Percentiles rank a stretch among this genome's conserved stretches.
Conservation (phyloP, 1,140 invertebrate species). For the Drosophila ogumai region DNA sequence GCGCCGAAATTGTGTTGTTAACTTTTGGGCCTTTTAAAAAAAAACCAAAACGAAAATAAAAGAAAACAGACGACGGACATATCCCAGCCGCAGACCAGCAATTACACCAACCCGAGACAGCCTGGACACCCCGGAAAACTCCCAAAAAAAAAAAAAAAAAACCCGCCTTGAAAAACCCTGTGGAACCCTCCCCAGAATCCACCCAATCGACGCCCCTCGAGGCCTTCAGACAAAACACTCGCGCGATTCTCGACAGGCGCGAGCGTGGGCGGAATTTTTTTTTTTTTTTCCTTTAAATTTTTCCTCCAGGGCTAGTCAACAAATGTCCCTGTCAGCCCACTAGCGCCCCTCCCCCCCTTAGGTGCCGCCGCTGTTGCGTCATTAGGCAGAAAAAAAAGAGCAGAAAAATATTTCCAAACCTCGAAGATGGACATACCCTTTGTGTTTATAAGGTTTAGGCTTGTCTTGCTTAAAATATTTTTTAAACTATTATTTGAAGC, state of each 20-base stretch:
- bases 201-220: constrained; percentile 49
- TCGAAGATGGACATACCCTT: constrained; percentile 13
- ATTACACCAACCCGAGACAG: constrained; percentile 48
- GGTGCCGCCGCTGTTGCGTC: constrained; percentile 40
- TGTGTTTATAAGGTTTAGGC: too few relatives aligned
- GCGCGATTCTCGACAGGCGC: constrained; percentile 47
- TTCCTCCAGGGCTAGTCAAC: constrained; percentile 71
- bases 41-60: constrained; percentile 1
- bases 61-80: not conserved
- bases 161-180: not conserved
- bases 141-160: not conserved
- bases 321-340: constrained; percentile 36
- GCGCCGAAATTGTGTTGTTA: constrained; percentile 79
- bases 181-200: not conserved
- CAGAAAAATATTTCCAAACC: not conserved
- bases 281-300: constrained; percentile 50
- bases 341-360: too few relatives aligned
- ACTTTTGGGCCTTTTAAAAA: constrained; percentile 38
- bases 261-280: constrained; percentile 35
- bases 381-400: constrained; percentile 57
- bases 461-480: not conserved
- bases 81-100: constrained; percentile 59
- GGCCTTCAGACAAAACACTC: constrained; percentile 69
- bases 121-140: not conserved
- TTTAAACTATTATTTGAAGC: not conserved